Conservation (phyloP, 1,140 invertebrate genomes). For the Lerema accius region DNA sequence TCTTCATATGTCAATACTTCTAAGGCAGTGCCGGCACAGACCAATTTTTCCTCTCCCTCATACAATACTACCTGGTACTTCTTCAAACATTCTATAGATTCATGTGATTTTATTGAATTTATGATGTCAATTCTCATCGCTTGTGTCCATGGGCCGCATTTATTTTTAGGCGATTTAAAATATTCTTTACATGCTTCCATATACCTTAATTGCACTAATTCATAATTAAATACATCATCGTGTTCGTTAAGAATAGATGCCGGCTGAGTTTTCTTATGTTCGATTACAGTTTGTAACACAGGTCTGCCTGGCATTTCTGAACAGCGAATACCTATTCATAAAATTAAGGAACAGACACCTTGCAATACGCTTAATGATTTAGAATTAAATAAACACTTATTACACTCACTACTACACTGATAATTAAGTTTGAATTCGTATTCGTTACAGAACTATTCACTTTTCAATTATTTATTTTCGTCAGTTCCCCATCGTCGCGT, state of each 20-base stretch:
- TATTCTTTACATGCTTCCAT: neutral
- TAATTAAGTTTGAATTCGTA: too few species aligned
- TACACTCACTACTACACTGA: too few species aligned
- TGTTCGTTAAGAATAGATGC: neutral
- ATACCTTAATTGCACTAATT: constrained; percentile 3
- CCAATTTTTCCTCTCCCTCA: neutral
- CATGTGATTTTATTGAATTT: neutral
- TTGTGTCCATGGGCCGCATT: neutral
- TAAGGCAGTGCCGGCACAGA: neutral
- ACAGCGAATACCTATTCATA: too few species aligned
- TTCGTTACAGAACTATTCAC: too few species aligned
- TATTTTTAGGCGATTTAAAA: neutral
- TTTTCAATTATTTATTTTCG: too few species aligned
- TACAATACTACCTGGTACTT: neutral
- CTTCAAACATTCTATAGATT: neutral
- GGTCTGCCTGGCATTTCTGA: too few species aligned
- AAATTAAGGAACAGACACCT: too few species aligned
- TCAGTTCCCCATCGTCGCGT: too few species aligned
- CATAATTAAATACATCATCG: neutral
- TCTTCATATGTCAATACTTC: constrained; percentile 6
- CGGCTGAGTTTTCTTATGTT: neutral
- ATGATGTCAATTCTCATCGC: neutral
- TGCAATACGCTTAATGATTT: too few species aligned
- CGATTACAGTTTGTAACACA: neutral
- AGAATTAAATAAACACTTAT: too few species aligned